These are phyloP conservation scores for Drosophila repletoides DNA, from an alignment of 1,140 invertebrate genomes.

Conservation along the genomic window DNA sequence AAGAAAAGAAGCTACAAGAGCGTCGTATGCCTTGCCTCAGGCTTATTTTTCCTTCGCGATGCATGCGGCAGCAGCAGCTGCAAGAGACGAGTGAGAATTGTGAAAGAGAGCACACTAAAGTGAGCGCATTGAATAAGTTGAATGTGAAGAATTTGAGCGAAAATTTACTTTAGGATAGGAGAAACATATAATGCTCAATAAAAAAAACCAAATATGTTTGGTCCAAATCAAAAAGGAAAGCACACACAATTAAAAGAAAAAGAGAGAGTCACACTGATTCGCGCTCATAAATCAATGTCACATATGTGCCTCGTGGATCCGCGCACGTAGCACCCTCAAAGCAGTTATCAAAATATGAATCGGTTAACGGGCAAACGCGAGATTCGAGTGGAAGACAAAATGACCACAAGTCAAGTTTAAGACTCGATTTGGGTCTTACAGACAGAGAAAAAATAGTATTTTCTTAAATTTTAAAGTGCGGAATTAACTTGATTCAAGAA, in stretches of 20 bases:
- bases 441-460: too few species aligned
- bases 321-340: slow-evolving; percentile 46
- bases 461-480: too few species aligned
- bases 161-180: background rate
- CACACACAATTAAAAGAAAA: too few species aligned
- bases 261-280: slow-evolving; percentile 3
- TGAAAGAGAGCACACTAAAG: slow-evolving; percentile 8
- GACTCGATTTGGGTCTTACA: too few species aligned
- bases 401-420: too few species aligned
- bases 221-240: slow-evolving; percentile 6
- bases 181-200: too few species aligned
- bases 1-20: slow-evolving; percentile 56
- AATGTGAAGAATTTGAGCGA: background rate
- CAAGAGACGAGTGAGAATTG: background rate
- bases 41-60: too few species aligned
- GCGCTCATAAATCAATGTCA: slow-evolving; percentile 56
- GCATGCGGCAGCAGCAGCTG: slow-evolving; percentile 28
- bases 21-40: background rate
- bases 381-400: slow-evolving; percentile 20
- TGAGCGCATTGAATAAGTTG: background rate
- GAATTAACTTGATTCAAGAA: too few species aligned
- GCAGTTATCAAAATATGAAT: slow-evolving; percentile 31
- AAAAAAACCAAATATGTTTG: background rate
- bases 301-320: slow-evolving; percentile 34
- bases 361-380: slow-evolving; percentile 20